phyloP scores from a whole-genome alignment of 2,113 vertebrate species.

The Rhipidura dahli region DNA sequence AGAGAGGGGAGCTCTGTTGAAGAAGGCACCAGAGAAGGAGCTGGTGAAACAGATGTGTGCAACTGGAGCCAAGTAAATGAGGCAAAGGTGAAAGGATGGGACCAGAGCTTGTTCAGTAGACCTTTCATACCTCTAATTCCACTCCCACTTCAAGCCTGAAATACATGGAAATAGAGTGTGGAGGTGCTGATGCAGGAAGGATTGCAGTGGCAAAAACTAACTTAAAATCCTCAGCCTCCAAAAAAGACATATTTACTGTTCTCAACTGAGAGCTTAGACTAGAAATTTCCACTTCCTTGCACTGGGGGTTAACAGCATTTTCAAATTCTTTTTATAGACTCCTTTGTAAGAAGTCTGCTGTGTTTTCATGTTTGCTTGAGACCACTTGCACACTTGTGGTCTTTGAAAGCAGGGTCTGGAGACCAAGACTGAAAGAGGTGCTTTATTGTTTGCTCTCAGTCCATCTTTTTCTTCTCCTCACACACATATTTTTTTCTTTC shows the following conservation, averaged over 20 bases:
- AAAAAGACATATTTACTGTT: not conserved
- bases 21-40: not conserved
- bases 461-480: not conserved
- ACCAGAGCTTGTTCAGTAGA: not conserved
- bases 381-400: not conserved
- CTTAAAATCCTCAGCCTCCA: not conserved
- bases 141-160: not conserved
- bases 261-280: not conserved
- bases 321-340: not conserved
- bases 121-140: not conserved
- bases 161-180: not conserved
- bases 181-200: not conserved
- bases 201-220: not conserved
- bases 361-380: not conserved
- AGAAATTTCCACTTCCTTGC: not conserved
- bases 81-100: not conserved
- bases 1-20: not conserved
- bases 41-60: not conserved
- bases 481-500: not conserved
- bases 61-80: not conserved
- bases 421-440: not conserved
- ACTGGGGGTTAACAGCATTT: not conserved
- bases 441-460: not conserved
- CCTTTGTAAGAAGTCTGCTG: not conserved
- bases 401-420: not conserved